These are phyloP conservation scores for Blastobasis adustella DNA, from an alignment of 2,888 invertebrate genomes.

Conservation along the genomic window DNA sequence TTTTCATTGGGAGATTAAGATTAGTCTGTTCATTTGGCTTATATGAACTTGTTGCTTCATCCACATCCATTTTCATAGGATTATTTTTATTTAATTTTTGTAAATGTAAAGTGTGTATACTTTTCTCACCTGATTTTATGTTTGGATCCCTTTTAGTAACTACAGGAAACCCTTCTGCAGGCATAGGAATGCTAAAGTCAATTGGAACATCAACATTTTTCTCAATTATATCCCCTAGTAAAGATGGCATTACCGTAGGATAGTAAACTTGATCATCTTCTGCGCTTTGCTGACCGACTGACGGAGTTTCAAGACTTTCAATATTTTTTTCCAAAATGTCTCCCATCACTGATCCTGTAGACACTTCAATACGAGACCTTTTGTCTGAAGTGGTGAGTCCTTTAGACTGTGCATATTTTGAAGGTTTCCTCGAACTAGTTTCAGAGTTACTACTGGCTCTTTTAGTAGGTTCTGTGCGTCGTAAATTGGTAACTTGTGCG, in stretches of 20 bases:
- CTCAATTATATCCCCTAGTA: slow-evolving; percentile 75
- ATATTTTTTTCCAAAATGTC: slow-evolving; percentile 51
- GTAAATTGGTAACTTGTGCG: slow-evolving; percentile 74
- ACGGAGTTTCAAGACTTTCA: slow-evolving; percentile 9
- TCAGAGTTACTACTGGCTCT: slow-evolving; percentile 20
- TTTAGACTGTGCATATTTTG: slow-evolving; percentile 59
- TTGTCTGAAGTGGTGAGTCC: slow-evolving; percentile 54
- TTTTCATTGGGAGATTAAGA: slow-evolving; percentile 40
- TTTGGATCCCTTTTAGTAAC: slow-evolving; percentile 52
- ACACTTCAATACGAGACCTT: slow-evolving; percentile 39
- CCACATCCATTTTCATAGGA: slow-evolving; percentile 37
- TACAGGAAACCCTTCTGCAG: slow-evolving; percentile 66
- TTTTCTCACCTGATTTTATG: slow-evolving; percentile 41
- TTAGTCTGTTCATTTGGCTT: slow-evolving; percentile 10
- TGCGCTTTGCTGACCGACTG: slow-evolving; percentile 10
- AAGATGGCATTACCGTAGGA: slow-evolving; percentile 54
- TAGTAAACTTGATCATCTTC: slow-evolving; percentile 54
- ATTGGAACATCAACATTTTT: slow-evolving; percentile 39
- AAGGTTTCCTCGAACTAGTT: slow-evolving; percentile 36
- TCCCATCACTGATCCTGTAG: slow-evolving; percentile 29
- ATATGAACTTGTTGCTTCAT: slow-evolving; percentile 22
- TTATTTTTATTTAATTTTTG: slow-evolving; percentile 47
- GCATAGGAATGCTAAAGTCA: slow-evolving; percentile 36
- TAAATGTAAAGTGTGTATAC: slow-evolving; percentile 55
- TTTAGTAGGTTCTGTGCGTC: slow-evolving; percentile 36